Conservation (phyloP, 2,113 vertebrate species). For the Protobothrops mucrosquamatus region DNA sequence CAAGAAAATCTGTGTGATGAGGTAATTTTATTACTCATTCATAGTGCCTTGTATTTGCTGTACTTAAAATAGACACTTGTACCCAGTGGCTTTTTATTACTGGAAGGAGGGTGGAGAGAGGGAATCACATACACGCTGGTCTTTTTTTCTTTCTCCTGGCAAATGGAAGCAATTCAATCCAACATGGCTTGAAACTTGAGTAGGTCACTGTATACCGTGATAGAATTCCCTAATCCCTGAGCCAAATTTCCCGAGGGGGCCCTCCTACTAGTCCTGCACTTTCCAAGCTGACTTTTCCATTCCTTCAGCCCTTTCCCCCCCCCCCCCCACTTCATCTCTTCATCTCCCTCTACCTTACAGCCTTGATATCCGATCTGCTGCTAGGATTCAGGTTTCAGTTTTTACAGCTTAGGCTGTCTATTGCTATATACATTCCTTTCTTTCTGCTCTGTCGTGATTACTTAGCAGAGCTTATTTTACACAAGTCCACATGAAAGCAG, state of each 20-base stretch:
- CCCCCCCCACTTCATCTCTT: slow-evolving; percentile 77
- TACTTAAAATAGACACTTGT: slow-evolving; percentile 76
- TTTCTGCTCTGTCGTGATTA: slow-evolving; percentile 90
- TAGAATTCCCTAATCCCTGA: slow-evolving; percentile 97
- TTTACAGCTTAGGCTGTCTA: slow-evolving; percentile 98
- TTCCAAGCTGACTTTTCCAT: slow-evolving; percentile 91
- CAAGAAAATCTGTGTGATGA: slow-evolving; percentile 63
- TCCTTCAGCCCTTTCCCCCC: slow-evolving; percentile 61
- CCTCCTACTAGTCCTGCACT: slow-evolving; percentile 81
- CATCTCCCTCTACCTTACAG: slow-evolving; percentile 96
- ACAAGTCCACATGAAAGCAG: slow-evolving; percentile 93
- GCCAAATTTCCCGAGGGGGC: slow-evolving; percentile 93
- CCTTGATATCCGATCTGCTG: slow-evolving; percentile 94
- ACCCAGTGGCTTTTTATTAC: slow-evolving; percentile 78
- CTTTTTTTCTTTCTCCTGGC: slow-evolving; percentile 82
- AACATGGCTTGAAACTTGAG: slow-evolving; percentile 89
- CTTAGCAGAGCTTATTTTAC: slow-evolving; percentile 96
- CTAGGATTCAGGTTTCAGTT: slow-evolving; percentile 94
- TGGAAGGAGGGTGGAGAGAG: slow-evolving; percentile 64
- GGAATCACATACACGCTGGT: slow-evolving; percentile 74
- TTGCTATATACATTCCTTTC: slow-evolving; percentile 99
- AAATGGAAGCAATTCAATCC: slow-evolving; percentile 86
- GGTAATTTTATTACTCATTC: slow-evolving; percentile 68
- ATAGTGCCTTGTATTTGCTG: slow-evolving; percentile 66
- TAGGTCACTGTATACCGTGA: slow-evolving; percentile 97